A percentile compares a stretch with the other conserved stretches of the same genome.
Conservation (phyloP, 2,888 invertebrate genomes). For the Sinotaia quadrata region DNA sequence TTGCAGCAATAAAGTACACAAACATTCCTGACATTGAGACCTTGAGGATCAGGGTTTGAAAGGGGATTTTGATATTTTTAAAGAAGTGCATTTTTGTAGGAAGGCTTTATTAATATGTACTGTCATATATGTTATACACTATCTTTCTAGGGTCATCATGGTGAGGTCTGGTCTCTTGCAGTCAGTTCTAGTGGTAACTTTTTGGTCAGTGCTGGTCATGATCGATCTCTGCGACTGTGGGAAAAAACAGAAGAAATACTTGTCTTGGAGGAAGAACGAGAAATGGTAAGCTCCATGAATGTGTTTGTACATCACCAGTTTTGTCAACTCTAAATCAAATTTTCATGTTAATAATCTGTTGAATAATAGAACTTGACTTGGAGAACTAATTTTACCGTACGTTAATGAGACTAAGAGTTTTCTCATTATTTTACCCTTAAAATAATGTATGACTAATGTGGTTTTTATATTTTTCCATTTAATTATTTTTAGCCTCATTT, state of each 20-base stretch:
- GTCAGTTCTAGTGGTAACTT: constrained; percentile 87
- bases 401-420: no score
- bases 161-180: constrained; percentile 82
- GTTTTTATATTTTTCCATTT: no score
- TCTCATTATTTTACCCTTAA: no score
- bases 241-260: constrained; percentile 89
- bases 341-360: no score
- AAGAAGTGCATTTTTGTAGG: neutral
- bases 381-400: no score
- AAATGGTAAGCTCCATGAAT: constrained; percentile 77
- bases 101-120: neutral
- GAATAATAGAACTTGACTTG: no score
- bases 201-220: constrained; percentile 86
- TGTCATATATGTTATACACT: constrained; percentile 3
- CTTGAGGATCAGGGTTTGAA: no score
- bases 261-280: constrained; percentile 92
- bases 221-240: constrained; percentile 88
- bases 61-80: neutral
- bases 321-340: no score
- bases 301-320: no score
- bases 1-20: no score
- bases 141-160: constrained; percentile 82
- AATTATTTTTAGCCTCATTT: neutral
- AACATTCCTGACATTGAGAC: no score
- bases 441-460: no score